Evolutionary conservation across 1,140 invertebrate genomes (phyloP).

Genomic region (Mya arenaria): DNA sequence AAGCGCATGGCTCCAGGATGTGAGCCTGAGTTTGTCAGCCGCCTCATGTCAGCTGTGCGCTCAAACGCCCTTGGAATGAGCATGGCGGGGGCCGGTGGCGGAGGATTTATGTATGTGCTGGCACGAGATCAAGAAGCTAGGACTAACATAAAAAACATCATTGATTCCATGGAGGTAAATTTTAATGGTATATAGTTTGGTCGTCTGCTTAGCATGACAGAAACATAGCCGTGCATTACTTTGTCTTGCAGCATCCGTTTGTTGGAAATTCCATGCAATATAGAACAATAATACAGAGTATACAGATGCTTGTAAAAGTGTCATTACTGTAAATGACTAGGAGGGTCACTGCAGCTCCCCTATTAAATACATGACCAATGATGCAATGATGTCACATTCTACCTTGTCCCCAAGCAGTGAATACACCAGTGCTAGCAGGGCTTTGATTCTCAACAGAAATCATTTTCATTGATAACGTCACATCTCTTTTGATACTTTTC

Average conservation of each 20-base stretch:
- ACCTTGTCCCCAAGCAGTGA: too few relatives aligned
- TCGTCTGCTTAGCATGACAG: too few relatives aligned
- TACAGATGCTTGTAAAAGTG: too few relatives aligned
- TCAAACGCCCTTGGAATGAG: conserved; percentile 77
- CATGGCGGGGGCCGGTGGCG: conserved; percentile 82
- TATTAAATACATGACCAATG: not conserved
- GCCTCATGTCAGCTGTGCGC: conserved; percentile 76
- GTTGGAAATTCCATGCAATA: too few relatives aligned
- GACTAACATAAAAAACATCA: conserved; percentile 11
- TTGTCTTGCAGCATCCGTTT: too few relatives aligned
- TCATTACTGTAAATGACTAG: too few relatives aligned
- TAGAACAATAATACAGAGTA: too few relatives aligned
- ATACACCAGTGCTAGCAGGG: too few relatives aligned
- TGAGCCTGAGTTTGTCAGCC: conserved; percentile 78
- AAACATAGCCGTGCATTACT: not conserved
- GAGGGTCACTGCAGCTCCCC: not conserved
- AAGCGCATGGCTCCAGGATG: conserved; percentile 82
- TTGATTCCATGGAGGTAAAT: conserved; percentile 4
- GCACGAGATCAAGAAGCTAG: conserved; percentile 70
- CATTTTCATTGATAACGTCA: not conserved
- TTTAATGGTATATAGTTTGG: not conserved
- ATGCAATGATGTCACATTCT: not conserved
- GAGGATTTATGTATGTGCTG: conserved; percentile 81
- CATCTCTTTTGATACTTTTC: conserved; percentile 20
- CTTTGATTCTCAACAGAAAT: too few relatives aligned